A percentile compares a stretch with the other conserved stretches of the same genome.
Conservation (phyloP, 2,113 vertebrate genomes). For the Sardina pilchardus region DNA sequence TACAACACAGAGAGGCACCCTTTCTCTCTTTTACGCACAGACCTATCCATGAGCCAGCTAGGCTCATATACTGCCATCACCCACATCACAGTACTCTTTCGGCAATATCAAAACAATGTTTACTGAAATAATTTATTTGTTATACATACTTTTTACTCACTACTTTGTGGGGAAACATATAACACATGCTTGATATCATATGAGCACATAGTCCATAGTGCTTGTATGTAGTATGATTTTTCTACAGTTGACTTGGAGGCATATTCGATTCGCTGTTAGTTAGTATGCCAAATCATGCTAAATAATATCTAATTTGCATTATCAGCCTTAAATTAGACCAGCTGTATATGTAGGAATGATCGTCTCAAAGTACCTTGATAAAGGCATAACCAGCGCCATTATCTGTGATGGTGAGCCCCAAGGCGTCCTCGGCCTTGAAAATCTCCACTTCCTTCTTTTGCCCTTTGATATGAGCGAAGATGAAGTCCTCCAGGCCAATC, state of each 20-base stretch:
- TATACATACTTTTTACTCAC: no score
- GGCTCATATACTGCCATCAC: background rate
- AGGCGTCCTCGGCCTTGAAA: conserved; percentile 83
- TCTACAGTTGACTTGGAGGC: no score
- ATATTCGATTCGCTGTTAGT: no score
- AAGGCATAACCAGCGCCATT: conserved; percentile 89
- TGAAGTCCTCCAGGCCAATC: conserved; percentile 94
- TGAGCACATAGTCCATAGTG: no score
- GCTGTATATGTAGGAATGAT: background rate
- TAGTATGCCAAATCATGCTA: background rate
- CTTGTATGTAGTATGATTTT: no score
- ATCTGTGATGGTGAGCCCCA: conserved; percentile 96
- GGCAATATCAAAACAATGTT: background rate
- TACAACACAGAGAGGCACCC: conserved; percentile 24
- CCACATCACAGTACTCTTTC: background rate
- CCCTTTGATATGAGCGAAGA: conserved; percentile 93
- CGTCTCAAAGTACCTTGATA: conserved; percentile 83
- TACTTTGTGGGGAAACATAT: no score
- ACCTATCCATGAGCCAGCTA: background rate
- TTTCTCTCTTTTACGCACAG: background rate
- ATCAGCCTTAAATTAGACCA: background rate
- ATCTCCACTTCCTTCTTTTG: conserved; percentile 88
- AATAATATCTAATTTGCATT: background rate
- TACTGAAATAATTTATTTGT: no score
- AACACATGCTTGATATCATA: no score